phyloP scores from a whole-genome alignment of 2,797 vertebrate genomes.

The Myotis planiceps region DNA sequence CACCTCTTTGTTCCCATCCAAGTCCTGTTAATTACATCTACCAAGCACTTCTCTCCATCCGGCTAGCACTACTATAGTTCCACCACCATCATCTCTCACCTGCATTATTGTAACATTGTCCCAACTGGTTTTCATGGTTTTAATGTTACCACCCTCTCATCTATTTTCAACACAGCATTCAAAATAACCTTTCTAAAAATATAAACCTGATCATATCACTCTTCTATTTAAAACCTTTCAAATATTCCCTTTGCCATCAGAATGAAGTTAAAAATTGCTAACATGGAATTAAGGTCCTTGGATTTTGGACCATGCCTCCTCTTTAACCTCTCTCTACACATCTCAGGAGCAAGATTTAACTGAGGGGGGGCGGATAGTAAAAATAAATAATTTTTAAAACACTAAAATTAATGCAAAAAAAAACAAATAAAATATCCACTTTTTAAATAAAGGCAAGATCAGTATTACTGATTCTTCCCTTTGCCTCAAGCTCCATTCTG shows the following conservation, averaged over 20 bases:
- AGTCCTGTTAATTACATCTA: background rate
- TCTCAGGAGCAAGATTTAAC: background rate
- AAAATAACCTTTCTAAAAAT: conserved; percentile 18
- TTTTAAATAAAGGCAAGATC: background rate
- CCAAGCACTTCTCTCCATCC: background rate
- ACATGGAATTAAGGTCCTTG: background rate
- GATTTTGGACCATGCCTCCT: background rate
- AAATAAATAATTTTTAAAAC: conserved; percentile 13
- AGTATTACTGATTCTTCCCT: background rate
- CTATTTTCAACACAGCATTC: background rate
- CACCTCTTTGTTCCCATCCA: background rate
- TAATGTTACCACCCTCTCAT: background rate
- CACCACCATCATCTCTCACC: background rate
- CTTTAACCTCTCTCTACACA: background rate
- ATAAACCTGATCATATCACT: background rate
- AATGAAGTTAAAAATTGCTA: conserved; percentile 42
- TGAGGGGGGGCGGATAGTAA: background rate
- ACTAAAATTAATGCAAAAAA: conserved; percentile 30
- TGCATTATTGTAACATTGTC: background rate
- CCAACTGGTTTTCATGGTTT: background rate
- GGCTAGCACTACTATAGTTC: background rate
- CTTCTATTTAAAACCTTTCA: background rate
- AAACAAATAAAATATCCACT: background rate
- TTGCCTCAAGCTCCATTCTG: background rate
- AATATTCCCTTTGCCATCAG: background rate